Base-by-base conservation (phyloP, 2,888 invertebrate species). In the Rosalia funebris region DNA sequence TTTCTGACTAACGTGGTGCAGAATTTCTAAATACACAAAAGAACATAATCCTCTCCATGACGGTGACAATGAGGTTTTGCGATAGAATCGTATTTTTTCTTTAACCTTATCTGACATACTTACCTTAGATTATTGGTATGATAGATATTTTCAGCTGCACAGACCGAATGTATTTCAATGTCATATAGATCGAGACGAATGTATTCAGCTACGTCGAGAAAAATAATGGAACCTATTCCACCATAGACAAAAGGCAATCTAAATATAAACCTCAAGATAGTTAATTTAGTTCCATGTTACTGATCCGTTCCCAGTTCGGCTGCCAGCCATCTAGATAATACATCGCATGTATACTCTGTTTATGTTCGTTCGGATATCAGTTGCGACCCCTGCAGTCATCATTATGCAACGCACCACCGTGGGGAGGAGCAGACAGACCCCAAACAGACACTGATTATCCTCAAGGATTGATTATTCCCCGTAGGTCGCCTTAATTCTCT, bases 371-470 rank as follows among this genome's bases (percentile, higher is more conserved):
- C 39, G 20, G 9, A 53, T 61, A 61, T 61, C 61, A 57, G 61
- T 61, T 41, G 20, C 41, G 36, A 39, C 50, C 61, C 61, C 61
- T 53, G 34, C 39, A 57, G 57, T 47, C 53, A 61, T 61, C 57
- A 57, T 61, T 61, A 61, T 61, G 61, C 61, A 57, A 53, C 57
- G 25, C 57, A 45, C 57, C 37, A 47, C 34, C 47, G 37, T 16
- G 16, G 52, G 46, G 47, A 20, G 42, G 52, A 46, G 47, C 34
- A 10, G 34, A 17, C 34, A 19, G 31, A 36, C 47, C 61, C 42
- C 56, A 47, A 61, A 61, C 61, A 61, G 57, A 57, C 61, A 42
- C 61, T 61, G 61, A 61, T 61, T 61, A 61, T 61, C 57, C 47
- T 46, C 41, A 47, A 57, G 57, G 61, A 61, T 61, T 53, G 61